These are phyloP conservation scores for Atethmia centrago DNA, from an alignment of 2,888 invertebrate species.

Conservation along the genomic window DNA sequence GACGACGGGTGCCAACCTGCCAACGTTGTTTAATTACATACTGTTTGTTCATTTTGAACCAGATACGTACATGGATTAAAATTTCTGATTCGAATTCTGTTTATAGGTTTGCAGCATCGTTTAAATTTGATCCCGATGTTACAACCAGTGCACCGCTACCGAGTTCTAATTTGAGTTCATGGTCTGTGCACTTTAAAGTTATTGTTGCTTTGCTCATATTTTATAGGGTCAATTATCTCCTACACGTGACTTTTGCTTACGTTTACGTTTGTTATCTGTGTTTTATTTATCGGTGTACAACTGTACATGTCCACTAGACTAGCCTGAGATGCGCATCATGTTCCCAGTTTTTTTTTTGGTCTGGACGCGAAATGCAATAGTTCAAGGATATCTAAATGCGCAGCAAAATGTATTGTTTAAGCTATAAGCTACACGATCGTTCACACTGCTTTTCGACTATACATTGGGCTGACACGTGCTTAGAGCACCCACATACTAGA, in stretches of 20 bases:
- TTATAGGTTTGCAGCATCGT: background rate
- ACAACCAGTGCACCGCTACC: constrained; percentile 52
- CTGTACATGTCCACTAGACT: background rate
- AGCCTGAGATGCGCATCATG: constrained; percentile 5
- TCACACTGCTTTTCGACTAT: background rate
- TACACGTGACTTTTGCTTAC: constrained; percentile 52
- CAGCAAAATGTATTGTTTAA: background rate
- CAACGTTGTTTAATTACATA: constrained; percentile 10
- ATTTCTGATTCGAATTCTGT: constrained; percentile 9
- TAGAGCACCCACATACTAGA: background rate
- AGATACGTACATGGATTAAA: constrained; percentile 12
- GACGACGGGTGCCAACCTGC: background rate
- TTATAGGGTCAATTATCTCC: constrained; percentile 43
- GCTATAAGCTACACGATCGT: background rate
- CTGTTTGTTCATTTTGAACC: constrained; percentile 21
- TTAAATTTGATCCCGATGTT: constrained; percentile 32
- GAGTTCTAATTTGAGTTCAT: constrained; percentile 53
- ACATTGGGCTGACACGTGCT: background rate
- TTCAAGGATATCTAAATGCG: background rate
- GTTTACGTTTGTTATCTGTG: constrained; percentile 6
- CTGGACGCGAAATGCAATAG: background rate
- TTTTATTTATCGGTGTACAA: background rate
- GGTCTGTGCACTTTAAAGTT: constrained; percentile 40
- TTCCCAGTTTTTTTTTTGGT: constrained; percentile 13
- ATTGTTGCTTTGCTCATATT: constrained; percentile 30